Percentiles rank a stretch among this genome's conserved stretches.
These are phyloP conservation scores for Reinhardtius hippoglossoides DNA, from an alignment of 2,113 vertebrate species.

Conservation along the genomic window DNA sequence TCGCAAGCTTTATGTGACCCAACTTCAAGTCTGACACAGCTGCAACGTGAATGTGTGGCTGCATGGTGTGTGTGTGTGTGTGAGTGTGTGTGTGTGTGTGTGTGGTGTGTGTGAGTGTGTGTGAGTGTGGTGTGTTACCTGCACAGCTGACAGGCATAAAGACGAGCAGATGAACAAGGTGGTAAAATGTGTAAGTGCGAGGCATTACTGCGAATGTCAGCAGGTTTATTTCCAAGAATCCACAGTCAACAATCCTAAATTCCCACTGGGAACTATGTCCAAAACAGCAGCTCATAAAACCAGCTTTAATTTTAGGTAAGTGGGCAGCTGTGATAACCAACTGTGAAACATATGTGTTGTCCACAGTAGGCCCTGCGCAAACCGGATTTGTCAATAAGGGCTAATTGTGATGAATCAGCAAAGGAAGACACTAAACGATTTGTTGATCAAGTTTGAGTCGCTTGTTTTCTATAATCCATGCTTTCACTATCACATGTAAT, in stretches of 20 bases:
- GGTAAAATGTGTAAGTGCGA: not conserved
- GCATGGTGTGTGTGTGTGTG: not conserved
- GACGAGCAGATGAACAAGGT: constrained; percentile 10
- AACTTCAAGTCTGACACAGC: constrained; percentile 6
- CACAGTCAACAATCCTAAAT: constrained; percentile 31
- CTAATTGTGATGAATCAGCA: constrained; percentile 51
- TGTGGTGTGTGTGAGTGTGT: not conserved
- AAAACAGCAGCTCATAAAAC: constrained; percentile 56
- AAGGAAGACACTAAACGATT: constrained; percentile 18
- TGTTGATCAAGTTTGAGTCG: constrained; percentile 9
- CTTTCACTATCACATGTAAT: not conserved
- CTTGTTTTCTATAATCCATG: not conserved
- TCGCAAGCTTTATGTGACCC: too few species aligned
- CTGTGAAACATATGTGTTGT: constrained; percentile 49
- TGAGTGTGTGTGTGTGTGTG: not conserved
- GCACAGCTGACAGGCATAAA: not conserved
- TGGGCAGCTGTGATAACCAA: constrained; percentile 43
- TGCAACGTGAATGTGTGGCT: not conserved
- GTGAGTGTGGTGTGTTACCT: not conserved
- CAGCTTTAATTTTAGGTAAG: constrained; percentile 49
- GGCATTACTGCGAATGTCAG: constrained; percentile 50
- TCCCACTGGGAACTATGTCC: constrained; percentile 32
- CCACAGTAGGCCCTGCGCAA: constrained; percentile 19
- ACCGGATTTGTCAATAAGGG: constrained; percentile 35
- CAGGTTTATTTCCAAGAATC: constrained; percentile 53